Percentiles rank a stretch among this genome's conserved stretches.
Conservation (phyloP, 37 sponge, comb jelly and placozoan genomes). For the Aplysina aerophoba region DNA sequence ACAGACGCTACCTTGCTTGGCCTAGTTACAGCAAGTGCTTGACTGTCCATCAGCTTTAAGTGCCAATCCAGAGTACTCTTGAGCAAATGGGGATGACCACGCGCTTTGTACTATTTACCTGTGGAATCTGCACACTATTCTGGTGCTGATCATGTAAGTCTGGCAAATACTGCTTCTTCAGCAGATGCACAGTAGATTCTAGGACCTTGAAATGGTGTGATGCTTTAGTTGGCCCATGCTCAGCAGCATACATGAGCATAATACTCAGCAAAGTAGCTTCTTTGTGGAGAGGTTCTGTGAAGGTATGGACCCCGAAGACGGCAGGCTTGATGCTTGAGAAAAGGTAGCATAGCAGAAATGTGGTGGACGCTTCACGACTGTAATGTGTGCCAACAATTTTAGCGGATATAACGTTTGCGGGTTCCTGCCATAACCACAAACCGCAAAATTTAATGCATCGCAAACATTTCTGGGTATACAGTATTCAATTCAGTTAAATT, state of each 20-base stretch:
- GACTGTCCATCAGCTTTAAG: no score
- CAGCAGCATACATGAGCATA: slow-evolving; percentile 30
- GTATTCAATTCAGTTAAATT: no score
- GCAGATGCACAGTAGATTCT: neutral
- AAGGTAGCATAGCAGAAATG: neutral
- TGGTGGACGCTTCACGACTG: slow-evolving; percentile 11
- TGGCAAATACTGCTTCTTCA: slow-evolving; percentile 21
- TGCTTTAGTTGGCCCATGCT: slow-evolving; percentile 35
- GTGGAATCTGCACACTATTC: slow-evolving; percentile 10
- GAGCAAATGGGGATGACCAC: neutral
- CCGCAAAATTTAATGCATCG: neutral
- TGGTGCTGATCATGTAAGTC: neutral
- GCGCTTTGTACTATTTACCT: neutral
- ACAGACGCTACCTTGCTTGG: no score
- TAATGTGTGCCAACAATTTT: neutral
- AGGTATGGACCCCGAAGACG: neutral
- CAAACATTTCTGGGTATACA: slow-evolving; percentile 14
- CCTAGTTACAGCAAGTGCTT: no score
- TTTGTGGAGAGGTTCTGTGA: neutral
- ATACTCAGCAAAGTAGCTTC: neutral
- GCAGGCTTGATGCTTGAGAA: neutral
- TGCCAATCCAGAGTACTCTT: slow-evolving; percentile 7
- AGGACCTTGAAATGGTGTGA: slow-evolving; percentile 11
- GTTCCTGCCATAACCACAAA: neutral
- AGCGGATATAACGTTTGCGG: neutral